phyloP scores from a whole-genome alignment of 2,888 invertebrate genomes.

The Eurois occulta region DNA sequence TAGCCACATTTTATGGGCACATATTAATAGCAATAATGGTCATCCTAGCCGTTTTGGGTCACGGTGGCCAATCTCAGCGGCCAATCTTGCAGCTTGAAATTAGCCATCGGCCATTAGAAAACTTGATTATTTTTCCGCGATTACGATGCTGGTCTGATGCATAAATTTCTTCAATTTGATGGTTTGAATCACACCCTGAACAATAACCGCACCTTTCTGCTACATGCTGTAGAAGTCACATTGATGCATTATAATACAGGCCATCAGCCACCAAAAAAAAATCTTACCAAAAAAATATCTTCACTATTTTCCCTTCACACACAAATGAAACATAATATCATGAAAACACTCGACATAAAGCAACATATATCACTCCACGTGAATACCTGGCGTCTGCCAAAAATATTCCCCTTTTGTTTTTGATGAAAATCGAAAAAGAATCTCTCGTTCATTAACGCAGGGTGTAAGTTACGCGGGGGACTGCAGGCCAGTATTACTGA shows the following conservation, averaged over 20 bases:
- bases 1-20: background rate
- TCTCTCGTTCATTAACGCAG: constrained; percentile 87
- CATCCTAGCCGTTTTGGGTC: background rate
- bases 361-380: constrained; percentile 55
- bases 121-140: background rate
- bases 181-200: background rate
- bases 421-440: constrained; percentile 89
- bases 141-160: too few species aligned
- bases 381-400: constrained; percentile 82
- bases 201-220: background rate
- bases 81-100: background rate
- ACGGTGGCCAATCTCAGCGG: background rate
- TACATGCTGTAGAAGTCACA: background rate
- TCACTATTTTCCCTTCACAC: background rate
- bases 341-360: constrained; percentile 50
- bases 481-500: constrained; percentile 68
- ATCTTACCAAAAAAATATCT: background rate
- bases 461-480: constrained; percentile 87
- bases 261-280: background rate
- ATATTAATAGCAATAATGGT: background rate
- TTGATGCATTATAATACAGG: background rate
- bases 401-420: constrained; percentile 85
- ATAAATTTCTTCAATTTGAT: background rate
- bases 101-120: background rate
- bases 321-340: constrained; percentile 43